Conservation (phyloP, 64 coral and sea anemone genomes). For the Pocillopora verrucosa region DNA sequence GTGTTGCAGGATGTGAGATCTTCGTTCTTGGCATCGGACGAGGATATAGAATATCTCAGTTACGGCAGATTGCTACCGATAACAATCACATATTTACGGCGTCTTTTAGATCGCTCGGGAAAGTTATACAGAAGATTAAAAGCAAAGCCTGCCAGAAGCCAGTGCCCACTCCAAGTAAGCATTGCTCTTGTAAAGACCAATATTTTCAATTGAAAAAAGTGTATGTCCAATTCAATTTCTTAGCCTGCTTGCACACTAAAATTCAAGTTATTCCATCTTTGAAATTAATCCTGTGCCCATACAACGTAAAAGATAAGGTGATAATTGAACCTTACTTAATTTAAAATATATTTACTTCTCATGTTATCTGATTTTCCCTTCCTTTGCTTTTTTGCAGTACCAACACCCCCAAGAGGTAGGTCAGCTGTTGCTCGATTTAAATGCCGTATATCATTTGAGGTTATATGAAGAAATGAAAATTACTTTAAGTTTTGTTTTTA, state of each 20-base stretch:
- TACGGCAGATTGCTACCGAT: constrained; percentile 30
- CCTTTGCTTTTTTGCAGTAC: not conserved
- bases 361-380: not conserved
- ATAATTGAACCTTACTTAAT: no score
- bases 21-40: constrained; percentile 37
- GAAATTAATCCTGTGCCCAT: no score
- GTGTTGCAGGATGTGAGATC: not conserved
- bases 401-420: not conserved
- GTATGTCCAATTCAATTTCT: no score
- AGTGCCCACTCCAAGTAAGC: constrained; percentile 9
- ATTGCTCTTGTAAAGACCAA: not conserved
- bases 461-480: not conserved
- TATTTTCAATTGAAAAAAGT: no score
- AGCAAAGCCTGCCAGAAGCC: constrained; percentile 14
- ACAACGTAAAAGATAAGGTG: no score
- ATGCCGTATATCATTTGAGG: no score
- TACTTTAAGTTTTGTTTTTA: not conserved
- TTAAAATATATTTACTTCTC: no score
- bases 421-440: not conserved
- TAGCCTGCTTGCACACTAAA: no score
- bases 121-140: constrained; percentile 31
- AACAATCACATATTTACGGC: constrained; percentile 29
- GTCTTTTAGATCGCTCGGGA: constrained; percentile 8
- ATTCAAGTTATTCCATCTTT: no score
- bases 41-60: constrained; percentile 23